A percentile compares a stretch with the other conserved stretches of the same genome.
Conservation (phyloP, 2,888 invertebrate species). For the Scaeva pyrastri region DNA sequence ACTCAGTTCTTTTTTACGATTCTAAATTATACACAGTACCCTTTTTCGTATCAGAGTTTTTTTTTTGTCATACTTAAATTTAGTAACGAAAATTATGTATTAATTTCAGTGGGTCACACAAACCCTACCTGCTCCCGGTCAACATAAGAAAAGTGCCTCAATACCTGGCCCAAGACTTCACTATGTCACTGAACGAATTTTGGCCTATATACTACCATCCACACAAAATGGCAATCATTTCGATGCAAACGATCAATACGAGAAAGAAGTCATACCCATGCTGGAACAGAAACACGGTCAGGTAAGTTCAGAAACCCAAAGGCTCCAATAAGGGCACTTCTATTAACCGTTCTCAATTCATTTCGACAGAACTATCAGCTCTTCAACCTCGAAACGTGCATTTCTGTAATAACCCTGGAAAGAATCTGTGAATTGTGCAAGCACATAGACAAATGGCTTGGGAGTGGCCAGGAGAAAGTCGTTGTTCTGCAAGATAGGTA, state of each 20-base stretch:
- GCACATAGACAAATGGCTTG: slow-evolving; percentile 96
- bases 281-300: slow-evolving; percentile 79
- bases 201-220: slow-evolving; percentile 78
- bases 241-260: slow-evolving; percentile 77
- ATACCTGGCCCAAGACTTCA: slow-evolving; percentile 74
- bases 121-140: slow-evolving; percentile 33
- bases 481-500: slow-evolving; percentile 95
- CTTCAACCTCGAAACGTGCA: slow-evolving; percentile 79
- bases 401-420: slow-evolving; percentile 88
- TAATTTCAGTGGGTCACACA: slow-evolving; percentile 58
- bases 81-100: neutral
- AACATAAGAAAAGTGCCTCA: slow-evolving; percentile 45
- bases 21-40: no score
- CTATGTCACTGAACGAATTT: slow-evolving; percentile 79
- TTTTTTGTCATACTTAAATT: no score
- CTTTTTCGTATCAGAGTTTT: neutral
- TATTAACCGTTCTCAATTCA: slow-evolving; percentile 8
- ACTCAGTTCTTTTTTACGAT: no score
- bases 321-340: neutral
- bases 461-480: slow-evolving; percentile 92
- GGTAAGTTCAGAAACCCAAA: slow-evolving; percentile 62
- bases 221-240: slow-evolving; percentile 71
- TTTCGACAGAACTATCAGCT: slow-evolving; percentile 78
- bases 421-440: slow-evolving; percentile 96
- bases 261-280: slow-evolving; percentile 78